phyloP scores from a whole-genome alignment of 2,113 vertebrate genomes.

The Amphiprion percula region DNA sequence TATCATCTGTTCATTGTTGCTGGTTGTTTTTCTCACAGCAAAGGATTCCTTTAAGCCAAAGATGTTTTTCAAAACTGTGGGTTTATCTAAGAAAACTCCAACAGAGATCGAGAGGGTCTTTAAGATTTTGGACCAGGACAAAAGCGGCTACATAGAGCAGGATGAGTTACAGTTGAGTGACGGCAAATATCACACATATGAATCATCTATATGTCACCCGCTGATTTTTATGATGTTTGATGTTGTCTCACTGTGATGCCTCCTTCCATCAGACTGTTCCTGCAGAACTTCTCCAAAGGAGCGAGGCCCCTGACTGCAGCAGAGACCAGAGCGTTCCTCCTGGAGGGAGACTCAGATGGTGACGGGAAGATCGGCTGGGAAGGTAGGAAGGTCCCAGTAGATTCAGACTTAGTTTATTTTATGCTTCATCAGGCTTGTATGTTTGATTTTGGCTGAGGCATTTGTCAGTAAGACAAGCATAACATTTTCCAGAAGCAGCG shows the following conservation, averaged over 20 bases:
- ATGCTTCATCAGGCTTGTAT: neutral
- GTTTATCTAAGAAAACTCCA: conserved; percentile 79
- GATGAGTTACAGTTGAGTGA: conserved; percentile 83
- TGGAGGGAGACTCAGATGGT: conserved; percentile 78
- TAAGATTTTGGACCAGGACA: conserved; percentile 82
- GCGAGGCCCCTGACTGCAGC: conserved; percentile 75
- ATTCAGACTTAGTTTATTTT: neutral
- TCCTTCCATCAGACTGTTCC: conserved; percentile 72
- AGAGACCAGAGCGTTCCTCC: conserved; percentile 80
- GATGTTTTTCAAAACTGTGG: conserved; percentile 78
- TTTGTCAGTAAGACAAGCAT: too few species aligned
- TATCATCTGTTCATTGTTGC: neutral
- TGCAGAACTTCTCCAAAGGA: conserved; percentile 82
- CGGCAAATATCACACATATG: too few species aligned
- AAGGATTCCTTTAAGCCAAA: conserved; percentile 80
- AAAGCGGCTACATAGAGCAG: conserved; percentile 82
- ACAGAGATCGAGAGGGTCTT: conserved; percentile 81
- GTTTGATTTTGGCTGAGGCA: too few species aligned
- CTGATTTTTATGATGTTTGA: neutral
- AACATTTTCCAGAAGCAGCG: too few species aligned
- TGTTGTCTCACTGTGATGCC: neutral
- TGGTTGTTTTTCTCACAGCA: conserved; percentile 56
- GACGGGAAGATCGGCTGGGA: conserved; percentile 83
- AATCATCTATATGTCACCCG: conserved; percentile 1
- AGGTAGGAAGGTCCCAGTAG: conserved; percentile 52